These are phyloP conservation scores for Habrosyne pyritoides DNA, from an alignment of 2,888 invertebrate genomes.

Conservation along the genomic window DNA sequence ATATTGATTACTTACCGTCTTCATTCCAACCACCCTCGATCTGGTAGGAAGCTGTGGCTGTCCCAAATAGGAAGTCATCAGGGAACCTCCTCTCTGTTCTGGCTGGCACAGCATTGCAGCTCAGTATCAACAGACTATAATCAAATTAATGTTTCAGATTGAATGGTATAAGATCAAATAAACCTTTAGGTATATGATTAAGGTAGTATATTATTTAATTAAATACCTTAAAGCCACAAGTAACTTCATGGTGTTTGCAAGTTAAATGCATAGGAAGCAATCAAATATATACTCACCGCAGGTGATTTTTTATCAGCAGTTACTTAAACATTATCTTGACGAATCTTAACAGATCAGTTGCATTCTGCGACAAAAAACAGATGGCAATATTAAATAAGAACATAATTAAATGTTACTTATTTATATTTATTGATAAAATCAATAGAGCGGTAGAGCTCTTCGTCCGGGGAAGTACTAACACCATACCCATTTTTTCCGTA, in stretches of 20 bases:
- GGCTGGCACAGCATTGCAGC: conserved; percentile 21
- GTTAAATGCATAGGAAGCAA: not conserved
- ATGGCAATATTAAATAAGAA: no score
- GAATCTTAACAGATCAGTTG: not conserved
- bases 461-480: no score
- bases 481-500: no score
- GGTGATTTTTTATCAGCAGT: not conserved
- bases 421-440: no score
- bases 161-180: no score
- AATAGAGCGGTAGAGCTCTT: no score
- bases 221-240: not conserved
- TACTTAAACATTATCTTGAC: not conserved
- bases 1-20: conserved; percentile 45
- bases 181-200: no score
- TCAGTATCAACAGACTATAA: conserved; percentile 24
- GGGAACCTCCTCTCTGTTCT: conserved; percentile 48
- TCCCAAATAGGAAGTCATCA: conserved; percentile 59
- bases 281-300: not conserved
- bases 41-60: conserved; percentile 62
- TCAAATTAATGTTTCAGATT: not conserved
- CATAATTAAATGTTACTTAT: no score
- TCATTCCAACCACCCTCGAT: conserved; percentile 63
- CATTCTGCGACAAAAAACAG: not conserved
- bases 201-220: not conserved
- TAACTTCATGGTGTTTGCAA: not conserved